Conservation (phyloP, 2,888 invertebrate genomes). For the Strigamia crassipes region DNA sequence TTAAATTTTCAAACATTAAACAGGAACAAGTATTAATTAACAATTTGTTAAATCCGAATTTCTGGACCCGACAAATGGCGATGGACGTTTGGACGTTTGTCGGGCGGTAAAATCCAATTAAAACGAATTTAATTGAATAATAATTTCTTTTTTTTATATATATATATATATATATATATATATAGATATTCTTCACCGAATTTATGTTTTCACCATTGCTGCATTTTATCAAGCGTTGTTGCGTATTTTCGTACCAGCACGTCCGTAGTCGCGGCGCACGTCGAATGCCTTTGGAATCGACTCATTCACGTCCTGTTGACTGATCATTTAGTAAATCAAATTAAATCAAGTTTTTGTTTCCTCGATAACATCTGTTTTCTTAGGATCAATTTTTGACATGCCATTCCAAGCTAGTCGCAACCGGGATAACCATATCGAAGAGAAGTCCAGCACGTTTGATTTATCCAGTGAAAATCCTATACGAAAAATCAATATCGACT, state of each 20-base stretch:
- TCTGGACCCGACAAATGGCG: not conserved
- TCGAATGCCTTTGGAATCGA: not conserved
- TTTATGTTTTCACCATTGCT: conserved; percentile 27
- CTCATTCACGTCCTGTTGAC: not conserved
- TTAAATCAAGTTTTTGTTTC: not conserved
- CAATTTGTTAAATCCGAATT: not conserved
- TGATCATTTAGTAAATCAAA: conserved; percentile 19
- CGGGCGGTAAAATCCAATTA: not conserved
- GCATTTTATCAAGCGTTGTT: conserved; percentile 11
- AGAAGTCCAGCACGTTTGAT: not conserved
- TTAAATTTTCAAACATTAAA: not conserved
- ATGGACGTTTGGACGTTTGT: conserved; percentile 15
- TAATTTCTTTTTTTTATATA: not conserved
- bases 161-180: no score
- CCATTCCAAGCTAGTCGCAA: not conserved
- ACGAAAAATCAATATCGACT: not conserved
- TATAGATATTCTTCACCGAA: not conserved
- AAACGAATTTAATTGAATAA: not conserved
- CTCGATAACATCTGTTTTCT: not conserved
- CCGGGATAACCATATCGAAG: not conserved
- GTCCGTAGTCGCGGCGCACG: not conserved
- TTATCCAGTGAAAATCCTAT: not conserved
- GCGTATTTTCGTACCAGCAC: not conserved
- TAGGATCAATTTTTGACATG: not conserved
- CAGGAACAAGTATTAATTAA: conserved; percentile 15